Evolutionary conservation across 2,797 vertebrate genomes (phyloP).

Genomic region (Brachyrhaphis roseni): DNA sequence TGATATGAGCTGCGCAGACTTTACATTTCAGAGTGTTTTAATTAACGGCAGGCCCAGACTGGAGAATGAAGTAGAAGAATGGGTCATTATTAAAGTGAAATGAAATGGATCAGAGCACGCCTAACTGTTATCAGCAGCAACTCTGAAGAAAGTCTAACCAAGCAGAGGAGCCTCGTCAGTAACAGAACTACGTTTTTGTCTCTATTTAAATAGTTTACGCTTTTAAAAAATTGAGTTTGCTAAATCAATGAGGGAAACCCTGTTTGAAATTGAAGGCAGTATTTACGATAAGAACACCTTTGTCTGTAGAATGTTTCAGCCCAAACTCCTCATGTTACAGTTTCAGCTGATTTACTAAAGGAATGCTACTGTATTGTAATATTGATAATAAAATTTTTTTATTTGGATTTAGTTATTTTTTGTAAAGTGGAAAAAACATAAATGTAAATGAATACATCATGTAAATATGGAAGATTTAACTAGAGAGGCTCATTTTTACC

Average conservation of each 20-base stretch:
- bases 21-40: constrained; percentile 21
- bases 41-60: not conserved
- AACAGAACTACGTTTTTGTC: not conserved
- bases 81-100: not conserved
- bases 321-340: too few relatives aligned
- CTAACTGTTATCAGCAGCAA: constrained; percentile 5
- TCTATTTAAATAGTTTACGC: not conserved
- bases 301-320: too few relatives aligned
- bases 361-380: too few relatives aligned
- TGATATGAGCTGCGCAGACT: constrained; percentile 15
- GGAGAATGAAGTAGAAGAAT: not conserved
- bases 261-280: constrained; percentile 7
- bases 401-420: too few relatives aligned
- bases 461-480: too few relatives aligned
- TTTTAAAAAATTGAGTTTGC: not conserved
- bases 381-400: too few relatives aligned
- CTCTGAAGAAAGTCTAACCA: not conserved
- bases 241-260: constrained; percentile 8
- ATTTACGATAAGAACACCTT: too few relatives aligned
- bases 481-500: too few relatives aligned
- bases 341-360: too few relatives aligned
- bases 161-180: not conserved
- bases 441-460: too few relatives aligned
- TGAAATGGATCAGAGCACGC: constrained; percentile 3
- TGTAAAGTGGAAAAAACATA: too few relatives aligned